A percentile compares a stretch with the other conserved stretches of the same genome.
Conservation (phyloP, 2,888 invertebrate genomes). For the Proisotoma minuta region DNA sequence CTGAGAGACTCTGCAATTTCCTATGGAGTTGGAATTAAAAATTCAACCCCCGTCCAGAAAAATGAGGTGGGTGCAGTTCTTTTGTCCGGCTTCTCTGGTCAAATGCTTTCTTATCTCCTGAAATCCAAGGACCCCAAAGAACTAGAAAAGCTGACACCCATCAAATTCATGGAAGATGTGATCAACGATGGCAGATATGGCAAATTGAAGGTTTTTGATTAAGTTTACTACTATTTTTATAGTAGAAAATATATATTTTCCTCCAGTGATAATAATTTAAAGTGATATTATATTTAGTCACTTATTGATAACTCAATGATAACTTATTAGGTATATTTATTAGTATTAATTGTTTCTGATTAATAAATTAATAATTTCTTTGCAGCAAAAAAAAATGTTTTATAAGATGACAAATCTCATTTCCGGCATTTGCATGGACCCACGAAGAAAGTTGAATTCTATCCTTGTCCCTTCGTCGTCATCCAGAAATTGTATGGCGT, state of each 20-base stretch:
- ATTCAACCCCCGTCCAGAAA: constrained; percentile 29
- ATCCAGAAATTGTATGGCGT: not conserved
- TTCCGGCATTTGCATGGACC: not conserved
- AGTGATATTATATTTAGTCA: too few relatives aligned
- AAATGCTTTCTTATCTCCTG: not conserved
- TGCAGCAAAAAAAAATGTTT: not conserved
- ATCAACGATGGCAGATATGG: not conserved
- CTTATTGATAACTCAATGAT: too few relatives aligned
- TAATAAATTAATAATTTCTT: too few relatives aligned
- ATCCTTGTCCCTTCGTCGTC: not conserved
- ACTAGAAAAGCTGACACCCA: not conserved
- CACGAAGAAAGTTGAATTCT: not conserved
- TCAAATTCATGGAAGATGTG: not conserved
- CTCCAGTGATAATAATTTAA: too few relatives aligned
- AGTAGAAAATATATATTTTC: too few relatives aligned
- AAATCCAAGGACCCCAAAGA: not conserved
- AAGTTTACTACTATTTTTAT: not conserved
- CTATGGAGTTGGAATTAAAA: not conserved
- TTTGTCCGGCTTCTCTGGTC: not conserved
- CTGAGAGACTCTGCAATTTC: constrained; percentile 13
- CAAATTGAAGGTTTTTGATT: not conserved
- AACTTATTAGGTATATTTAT: too few relatives aligned
- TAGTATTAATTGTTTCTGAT: too few relatives aligned
- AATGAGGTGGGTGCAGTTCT: constrained; percentile 16
- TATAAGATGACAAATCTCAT: not conserved